phyloP scores from a whole-genome alignment of 2,888 invertebrate genomes.

The Thereva nobilitata region DNA sequence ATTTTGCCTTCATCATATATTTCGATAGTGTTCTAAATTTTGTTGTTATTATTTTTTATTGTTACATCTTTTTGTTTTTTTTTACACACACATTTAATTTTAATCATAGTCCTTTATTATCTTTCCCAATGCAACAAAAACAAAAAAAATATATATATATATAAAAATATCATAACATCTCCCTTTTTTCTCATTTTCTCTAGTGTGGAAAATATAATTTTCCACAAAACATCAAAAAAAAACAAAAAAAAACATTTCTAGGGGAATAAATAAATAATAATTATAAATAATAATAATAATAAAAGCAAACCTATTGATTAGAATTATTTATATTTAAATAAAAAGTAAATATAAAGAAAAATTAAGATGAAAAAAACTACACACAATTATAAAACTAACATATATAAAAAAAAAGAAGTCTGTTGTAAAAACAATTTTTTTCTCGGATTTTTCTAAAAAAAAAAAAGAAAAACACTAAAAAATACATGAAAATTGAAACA shows the following conservation, averaged over 20 bases:
- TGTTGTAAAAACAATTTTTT: conserved; percentile 35
- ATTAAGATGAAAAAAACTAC: conserved; percentile 28
- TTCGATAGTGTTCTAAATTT: conserved; percentile 22
- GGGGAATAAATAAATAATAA: conserved; percentile 15
- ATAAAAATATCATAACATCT: neutral
- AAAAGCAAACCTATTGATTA: conserved; percentile 30
- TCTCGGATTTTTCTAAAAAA: conserved; percentile 37
- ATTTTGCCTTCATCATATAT: conserved; percentile 14
- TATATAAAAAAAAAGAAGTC: conserved; percentile 31
- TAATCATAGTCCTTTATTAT: neutral
- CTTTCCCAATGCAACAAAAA: neutral
- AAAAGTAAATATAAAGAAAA: conserved; percentile 30
- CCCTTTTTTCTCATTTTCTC: conserved; percentile 11
- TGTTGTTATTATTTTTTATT: conserved; percentile 29
- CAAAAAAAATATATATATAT: too few species aligned
- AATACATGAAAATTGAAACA: conserved; percentile 13
- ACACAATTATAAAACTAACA: conserved; percentile 7
- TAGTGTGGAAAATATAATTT: conserved; percentile 24
- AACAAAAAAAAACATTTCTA: neutral
- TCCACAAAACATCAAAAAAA: neutral
- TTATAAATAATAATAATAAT: conserved; percentile 30
- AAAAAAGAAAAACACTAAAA: conserved; percentile 11
- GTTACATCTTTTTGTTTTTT: conserved; percentile 15
- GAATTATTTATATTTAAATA: conserved; percentile 40
- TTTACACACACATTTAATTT: neutral